phyloP scores from a whole-genome alignment of 1,140 invertebrate genomes.

The Octopus sinensis region DNA sequence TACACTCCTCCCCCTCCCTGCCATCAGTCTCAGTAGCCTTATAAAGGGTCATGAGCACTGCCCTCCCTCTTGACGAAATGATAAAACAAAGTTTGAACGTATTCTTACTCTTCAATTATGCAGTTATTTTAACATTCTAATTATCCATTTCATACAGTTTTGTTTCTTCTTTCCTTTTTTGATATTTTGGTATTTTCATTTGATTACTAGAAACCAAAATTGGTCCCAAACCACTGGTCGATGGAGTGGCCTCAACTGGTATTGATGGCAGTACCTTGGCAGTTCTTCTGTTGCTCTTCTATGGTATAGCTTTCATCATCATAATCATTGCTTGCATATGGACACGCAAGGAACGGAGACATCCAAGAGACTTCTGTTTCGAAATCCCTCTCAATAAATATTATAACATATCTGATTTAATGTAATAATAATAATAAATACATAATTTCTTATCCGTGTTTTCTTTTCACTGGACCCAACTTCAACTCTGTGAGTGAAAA shows the following conservation, averaged over 20 bases:
- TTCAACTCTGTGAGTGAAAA: no score
- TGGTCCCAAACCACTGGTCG: not conserved
- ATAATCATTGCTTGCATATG: constrained; percentile 19
- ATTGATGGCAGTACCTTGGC: constrained; percentile 24
- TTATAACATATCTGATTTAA: not conserved
- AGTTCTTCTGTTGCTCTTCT: constrained; percentile 24
- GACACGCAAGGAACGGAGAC: constrained; percentile 14
- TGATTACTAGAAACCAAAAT: not conserved
- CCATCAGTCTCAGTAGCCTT: no score
- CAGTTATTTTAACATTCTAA: no score
- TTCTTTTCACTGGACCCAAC: no score
- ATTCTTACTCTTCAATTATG: no score
- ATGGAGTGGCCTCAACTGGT: constrained; percentile 10
- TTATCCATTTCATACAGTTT: not conserved
- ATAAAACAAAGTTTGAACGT: no score
- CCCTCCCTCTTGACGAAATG: no score
- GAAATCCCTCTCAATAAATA: constrained; percentile 8
- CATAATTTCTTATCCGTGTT: no score
- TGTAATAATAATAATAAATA: not conserved
- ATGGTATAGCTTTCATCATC: constrained; percentile 24
- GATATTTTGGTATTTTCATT: not conserved
- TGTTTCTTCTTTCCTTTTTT: not conserved
- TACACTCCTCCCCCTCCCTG: no score
- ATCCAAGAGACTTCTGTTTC: constrained; percentile 30
- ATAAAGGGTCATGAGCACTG: no score